Conservation (phyloP, 1,140 invertebrate species). For the Drosophila albomicans region DNA sequence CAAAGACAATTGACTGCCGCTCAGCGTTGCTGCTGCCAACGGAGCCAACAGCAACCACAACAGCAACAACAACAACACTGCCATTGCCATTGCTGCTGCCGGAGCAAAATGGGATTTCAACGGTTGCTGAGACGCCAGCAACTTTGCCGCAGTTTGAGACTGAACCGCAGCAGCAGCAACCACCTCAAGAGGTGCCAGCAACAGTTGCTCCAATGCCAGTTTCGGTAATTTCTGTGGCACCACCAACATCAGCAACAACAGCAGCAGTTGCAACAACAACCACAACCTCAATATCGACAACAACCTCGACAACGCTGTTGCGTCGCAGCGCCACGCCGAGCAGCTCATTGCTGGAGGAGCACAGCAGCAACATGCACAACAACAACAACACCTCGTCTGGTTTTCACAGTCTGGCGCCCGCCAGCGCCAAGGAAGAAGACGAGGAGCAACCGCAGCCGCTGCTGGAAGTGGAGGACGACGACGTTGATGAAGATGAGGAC, state of each 20-base stretch:
- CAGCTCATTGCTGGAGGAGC: constrained; percentile 61
- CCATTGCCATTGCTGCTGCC: neutral
- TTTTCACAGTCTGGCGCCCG: constrained; percentile 68
- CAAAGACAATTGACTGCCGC: constrained; percentile 73
- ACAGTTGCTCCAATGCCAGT: constrained; percentile 5
- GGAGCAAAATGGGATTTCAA: constrained; percentile 4
- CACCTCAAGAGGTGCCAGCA: neutral
- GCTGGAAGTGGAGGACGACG: constrained; percentile 1
- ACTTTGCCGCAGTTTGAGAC: neutral
- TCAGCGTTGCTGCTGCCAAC: constrained; percentile 39
- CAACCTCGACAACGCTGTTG: constrained; percentile 1
- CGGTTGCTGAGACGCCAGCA: neutral
- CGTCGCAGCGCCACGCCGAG: constrained; percentile 47
- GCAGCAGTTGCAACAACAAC: neutral
- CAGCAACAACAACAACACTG: neutral
- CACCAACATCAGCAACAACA: constrained; percentile 38
- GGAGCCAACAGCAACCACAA: neutral
- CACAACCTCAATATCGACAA: constrained; percentile 1
- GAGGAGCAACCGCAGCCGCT: neutral
- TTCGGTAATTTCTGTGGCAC: constrained; percentile 8
- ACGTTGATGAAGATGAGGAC: neutral
- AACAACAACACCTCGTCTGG: constrained; percentile 82
- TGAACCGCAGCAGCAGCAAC: constrained; percentile 1
- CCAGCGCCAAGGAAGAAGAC: neutral
- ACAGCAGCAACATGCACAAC: constrained; percentile 64